These are phyloP conservation scores for Diglossa cyanea DNA, from an alignment of 2,797 vertebrate genomes.

Conservation along the genomic window DNA sequence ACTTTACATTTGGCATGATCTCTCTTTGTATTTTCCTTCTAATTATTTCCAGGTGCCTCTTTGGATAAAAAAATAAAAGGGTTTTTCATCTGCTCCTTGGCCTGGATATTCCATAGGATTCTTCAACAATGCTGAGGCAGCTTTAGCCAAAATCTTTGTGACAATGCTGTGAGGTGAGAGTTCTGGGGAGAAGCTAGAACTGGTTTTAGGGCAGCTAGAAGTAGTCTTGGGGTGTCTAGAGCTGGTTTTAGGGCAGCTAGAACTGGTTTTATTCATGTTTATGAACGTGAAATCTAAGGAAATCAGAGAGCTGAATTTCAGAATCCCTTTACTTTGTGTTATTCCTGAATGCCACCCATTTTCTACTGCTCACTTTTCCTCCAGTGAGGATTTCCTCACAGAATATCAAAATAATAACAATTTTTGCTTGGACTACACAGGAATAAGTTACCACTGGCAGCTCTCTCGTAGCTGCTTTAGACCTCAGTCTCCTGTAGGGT, in stretches of 20 bases:
- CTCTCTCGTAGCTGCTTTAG: background rate
- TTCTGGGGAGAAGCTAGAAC: background rate
- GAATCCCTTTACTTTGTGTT: background rate
- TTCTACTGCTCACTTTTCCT: background rate
- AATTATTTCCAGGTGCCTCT: slow-evolving; percentile 54
- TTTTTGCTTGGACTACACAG: background rate
- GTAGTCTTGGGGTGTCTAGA: background rate
- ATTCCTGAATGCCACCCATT: background rate
- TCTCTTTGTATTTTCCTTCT: slow-evolving; percentile 33
- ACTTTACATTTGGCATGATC: background rate
- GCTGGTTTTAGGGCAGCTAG: background rate
- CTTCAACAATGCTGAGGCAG: slow-evolving; percentile 10
- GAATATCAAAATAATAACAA: background rate
- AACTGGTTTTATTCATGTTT: background rate
- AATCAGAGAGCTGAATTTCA: background rate
- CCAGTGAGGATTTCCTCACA: background rate
- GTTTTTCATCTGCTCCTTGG: slow-evolving; percentile 45
- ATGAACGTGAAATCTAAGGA: background rate
- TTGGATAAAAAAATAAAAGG: background rate
- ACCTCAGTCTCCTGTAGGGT: background rate
- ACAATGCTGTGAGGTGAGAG: background rate
- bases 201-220: background rate
- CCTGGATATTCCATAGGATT: slow-evolving; percentile 44
- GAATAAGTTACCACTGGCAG: background rate
- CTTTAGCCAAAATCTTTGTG: slow-evolving; percentile 39